Evolutionary conservation across 2,113 vertebrate genomes (phyloP).

Genomic region (Sturnus vulgaris): DNA sequence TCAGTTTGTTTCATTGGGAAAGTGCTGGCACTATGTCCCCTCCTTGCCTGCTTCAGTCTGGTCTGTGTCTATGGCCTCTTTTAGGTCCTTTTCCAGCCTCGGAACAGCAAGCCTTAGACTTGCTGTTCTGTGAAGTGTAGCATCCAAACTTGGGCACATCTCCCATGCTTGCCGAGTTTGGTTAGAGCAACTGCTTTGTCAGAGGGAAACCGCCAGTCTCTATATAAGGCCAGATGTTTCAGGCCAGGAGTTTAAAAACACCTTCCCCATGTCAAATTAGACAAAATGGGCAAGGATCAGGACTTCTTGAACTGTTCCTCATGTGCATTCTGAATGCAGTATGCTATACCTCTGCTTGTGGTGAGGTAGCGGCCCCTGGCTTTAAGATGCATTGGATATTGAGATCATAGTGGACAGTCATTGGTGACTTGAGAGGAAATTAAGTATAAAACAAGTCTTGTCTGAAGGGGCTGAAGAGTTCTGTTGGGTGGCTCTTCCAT

Average conservation of each 20-base stretch:
- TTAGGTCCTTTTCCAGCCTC: not conserved
- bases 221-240: not conserved
- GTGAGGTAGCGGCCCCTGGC: not conserved
- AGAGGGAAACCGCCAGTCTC: not conserved
- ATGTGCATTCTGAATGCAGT: fast-evolving
- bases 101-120: not conserved
- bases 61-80: not conserved
- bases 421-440: not conserved
- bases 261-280: not conserved
- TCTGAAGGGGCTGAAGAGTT: not conserved
- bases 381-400: not conserved
- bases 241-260: not conserved
- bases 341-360: not conserved
- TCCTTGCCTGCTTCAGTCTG: not conserved
- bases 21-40: not conserved
- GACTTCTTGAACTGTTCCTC: not conserved
- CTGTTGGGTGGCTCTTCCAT: not conserved
- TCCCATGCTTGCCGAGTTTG: not conserved
- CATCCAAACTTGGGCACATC: not conserved
- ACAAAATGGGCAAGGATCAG: not conserved
- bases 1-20: not conserved
- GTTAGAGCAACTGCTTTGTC: not conserved
- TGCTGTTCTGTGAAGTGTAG: not conserved
- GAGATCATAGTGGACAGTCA: not conserved
- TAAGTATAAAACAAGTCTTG: not conserved